Evolutionary conservation across 1,140 invertebrate genomes (phyloP), one percentile per base, ranked within the genome.

Genomic region (Diorhabda elongata): DNA sequence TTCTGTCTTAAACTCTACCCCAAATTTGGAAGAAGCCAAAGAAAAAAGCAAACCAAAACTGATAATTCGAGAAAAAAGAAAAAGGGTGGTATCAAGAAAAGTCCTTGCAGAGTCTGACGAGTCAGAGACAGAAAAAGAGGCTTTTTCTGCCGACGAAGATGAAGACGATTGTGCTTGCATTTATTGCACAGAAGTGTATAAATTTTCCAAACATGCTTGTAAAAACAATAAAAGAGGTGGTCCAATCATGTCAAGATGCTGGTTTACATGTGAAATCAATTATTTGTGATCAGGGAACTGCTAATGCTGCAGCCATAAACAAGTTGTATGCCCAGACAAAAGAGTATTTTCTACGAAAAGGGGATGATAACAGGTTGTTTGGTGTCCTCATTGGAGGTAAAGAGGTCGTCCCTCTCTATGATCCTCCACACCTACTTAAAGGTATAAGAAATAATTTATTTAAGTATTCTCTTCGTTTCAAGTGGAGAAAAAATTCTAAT

Each of bases 361-460:
- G 63, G 5, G 26, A n/a, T 11, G 42, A 69, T 58, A 64, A 69
- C 42, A 11, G 52, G 8, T 57, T 61, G 56, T 62, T 43, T 68
- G 61, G 61, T 11, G 57, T 68, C 43, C 11, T 62, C 7, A 45
- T 68, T 63, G 52, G 47, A 26, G 47, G 52, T 41, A 45, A 56
- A 42, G 67, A 68, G 43, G 47, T 68, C 4, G 41, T 68, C 8
- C 67, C 67, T 9, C 43, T 68, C n/a, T 68, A 42, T 52, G 67
- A 63, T 57, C 8, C 26, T 44, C 67, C 60, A 44, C 67, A 63
- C 11, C 41, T 64, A 26, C 44, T 62, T 7, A 70, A 67, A 52
- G 67, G 67, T 3, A 56, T 68, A 8, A 64, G 61, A n/a, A 64
- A 64, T 43, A 68, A 68, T 58, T 58, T 68, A 5, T 52, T 52